phyloP scores from a whole-genome alignment of 2,797 vertebrate species.

The Anabacerthia variegaticeps region DNA sequence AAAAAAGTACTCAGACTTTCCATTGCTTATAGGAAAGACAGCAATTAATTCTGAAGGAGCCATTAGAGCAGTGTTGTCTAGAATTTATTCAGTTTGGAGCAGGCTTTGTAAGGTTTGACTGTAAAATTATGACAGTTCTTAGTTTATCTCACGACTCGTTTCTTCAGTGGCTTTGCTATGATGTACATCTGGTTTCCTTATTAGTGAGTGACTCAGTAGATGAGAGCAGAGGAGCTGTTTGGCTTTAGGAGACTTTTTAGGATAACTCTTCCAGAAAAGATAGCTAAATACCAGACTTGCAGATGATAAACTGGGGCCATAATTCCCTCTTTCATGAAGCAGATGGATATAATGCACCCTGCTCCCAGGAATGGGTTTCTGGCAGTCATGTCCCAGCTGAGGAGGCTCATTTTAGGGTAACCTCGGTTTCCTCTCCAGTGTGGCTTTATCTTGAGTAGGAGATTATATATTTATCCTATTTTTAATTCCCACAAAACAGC shows the following conservation, averaged over 20 bases:
- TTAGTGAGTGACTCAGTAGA: fast-evolving
- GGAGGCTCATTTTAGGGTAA: neutral
- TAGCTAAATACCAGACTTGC: neutral
- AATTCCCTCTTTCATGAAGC: neutral
- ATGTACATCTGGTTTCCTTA: neutral
- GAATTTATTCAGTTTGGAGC: neutral
- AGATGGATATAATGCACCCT: neutral
- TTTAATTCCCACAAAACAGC: neutral
- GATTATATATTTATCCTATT: neutral
- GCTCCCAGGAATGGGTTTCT: neutral
- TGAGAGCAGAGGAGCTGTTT: neutral
- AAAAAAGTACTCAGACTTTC: neutral
- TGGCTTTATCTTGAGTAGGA: neutral
- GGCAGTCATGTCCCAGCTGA: fast-evolving
- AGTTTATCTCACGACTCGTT: neutral
- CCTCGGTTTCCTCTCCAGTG: neutral
- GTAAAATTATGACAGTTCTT: neutral
- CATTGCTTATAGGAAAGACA: neutral
- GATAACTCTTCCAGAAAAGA: neutral
- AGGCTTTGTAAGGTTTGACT: neutral
- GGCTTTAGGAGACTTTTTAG: neutral
- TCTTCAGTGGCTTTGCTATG: neutral
- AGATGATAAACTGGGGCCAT: fast-evolving
- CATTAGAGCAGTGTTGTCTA: neutral
- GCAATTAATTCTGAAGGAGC: neutral